Conservation (phyloP, 2,113 vertebrate species). For the Onychostruthus taczanowskii region DNA sequence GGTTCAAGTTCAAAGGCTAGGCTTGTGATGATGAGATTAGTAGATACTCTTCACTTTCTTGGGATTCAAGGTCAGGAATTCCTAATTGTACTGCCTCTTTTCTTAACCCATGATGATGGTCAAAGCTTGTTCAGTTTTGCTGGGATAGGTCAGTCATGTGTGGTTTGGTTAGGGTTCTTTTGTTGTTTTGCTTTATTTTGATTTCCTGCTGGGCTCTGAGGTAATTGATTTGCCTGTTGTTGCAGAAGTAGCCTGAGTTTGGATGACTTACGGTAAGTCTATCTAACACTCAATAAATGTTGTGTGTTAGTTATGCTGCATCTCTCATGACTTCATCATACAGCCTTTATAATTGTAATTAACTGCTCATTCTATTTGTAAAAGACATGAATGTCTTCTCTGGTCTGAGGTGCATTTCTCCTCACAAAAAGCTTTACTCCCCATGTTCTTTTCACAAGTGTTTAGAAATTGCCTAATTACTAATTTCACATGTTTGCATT, state of each 20-base stretch:
- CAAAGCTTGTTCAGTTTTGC: background rate
- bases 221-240: constrained; percentile 87
- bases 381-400: background rate
- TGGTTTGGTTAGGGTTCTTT: background rate
- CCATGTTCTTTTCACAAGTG: background rate
- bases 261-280: constrained; percentile 91
- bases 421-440: background rate
- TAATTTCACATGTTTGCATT: background rate
- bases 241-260: constrained; percentile 97
- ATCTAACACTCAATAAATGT: constrained; percentile 71
- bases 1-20: background rate
- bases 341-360: constrained; percentile 60
- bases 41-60: background rate
- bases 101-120: background rate
- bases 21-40: background rate
- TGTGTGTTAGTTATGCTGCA: constrained; percentile 51
- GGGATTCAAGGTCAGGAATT: background rate
- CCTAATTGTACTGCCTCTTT: background rate
- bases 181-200: background rate
- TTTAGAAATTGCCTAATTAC: background rate
- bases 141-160: background rate
- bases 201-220: constrained; percentile 60
- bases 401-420: background rate
- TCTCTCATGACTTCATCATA: constrained; percentile 43
- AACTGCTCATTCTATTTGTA: background rate